These are phyloP conservation scores for Silvanus unidentatus DNA, from an alignment of 2,888 invertebrate genomes.

Conservation along the genomic window DNA sequence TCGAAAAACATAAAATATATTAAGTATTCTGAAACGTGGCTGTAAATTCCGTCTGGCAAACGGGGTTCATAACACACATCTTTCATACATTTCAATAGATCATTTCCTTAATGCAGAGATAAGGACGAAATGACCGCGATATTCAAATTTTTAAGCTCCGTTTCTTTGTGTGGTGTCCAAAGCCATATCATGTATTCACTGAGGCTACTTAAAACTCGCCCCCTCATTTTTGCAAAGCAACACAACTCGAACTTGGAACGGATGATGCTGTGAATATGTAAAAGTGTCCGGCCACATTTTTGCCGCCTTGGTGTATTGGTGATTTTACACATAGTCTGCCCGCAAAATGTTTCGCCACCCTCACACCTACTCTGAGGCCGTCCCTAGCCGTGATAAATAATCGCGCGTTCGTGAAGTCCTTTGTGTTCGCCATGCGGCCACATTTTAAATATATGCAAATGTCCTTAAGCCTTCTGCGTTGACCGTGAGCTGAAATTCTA, in stretches of 20 bases:
- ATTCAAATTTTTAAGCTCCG: slow-evolving; percentile 49
- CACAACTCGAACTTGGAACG: neutral
- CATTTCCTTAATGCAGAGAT: slow-evolving; percentile 46
- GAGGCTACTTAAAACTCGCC: slow-evolving; percentile 34
- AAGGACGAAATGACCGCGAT: slow-evolving; percentile 48
- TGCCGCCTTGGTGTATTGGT: slow-evolving; percentile 21
- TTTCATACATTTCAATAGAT: slow-evolving; percentile 42
- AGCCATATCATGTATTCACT: slow-evolving; percentile 41
- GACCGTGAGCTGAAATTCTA: slow-evolving; percentile 45
- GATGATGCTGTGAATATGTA: slow-evolving; percentile 11
- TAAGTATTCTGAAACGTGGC: slow-evolving; percentile 3
- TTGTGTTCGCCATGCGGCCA: slow-evolving; percentile 44
- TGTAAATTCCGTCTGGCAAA: slow-evolving; percentile 17
- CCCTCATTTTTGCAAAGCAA: slow-evolving; percentile 22
- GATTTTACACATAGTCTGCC: slow-evolving; percentile 31
- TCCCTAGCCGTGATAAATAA: slow-evolving; percentile 41
- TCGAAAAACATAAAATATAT: too few species aligned
- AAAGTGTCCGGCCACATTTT: slow-evolving; percentile 13
- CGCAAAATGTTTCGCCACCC: slow-evolving; percentile 38
- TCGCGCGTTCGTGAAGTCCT: slow-evolving; percentile 44
- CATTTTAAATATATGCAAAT: slow-evolving; percentile 49
- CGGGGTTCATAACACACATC: slow-evolving; percentile 27
- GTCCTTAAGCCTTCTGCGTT: slow-evolving; percentile 39
- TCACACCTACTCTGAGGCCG: slow-evolving; percentile 19
- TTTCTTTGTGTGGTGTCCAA: slow-evolving; percentile 43